Evolutionary conservation across 2,888 invertebrate genomes (phyloP).

Genomic region (Hofmannophila pseudospretella): DNA sequence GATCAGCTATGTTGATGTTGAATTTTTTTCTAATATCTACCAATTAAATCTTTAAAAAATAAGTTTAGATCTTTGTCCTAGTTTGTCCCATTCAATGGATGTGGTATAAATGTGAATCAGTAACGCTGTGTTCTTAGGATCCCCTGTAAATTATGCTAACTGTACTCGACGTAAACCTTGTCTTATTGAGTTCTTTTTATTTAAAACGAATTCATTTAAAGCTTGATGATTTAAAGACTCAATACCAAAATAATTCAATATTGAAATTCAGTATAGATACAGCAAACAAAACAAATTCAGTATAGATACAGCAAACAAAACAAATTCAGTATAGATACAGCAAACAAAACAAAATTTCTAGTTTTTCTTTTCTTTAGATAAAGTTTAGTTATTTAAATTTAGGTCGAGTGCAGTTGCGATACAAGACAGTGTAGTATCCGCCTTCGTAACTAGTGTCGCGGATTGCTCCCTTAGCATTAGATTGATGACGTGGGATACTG

Average conservation of each 20-base stretch:
- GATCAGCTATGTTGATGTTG: constrained; percentile 39
- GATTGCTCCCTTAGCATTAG: constrained; percentile 67
- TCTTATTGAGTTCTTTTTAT: too few species aligned
- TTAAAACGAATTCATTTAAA: too few species aligned
- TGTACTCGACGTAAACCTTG: constrained; percentile 43
- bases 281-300: too few species aligned
- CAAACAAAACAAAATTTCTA: too few species aligned
- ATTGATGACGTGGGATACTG: constrained; percentile 45
- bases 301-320: too few species aligned
- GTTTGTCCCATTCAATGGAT: constrained; percentile 64
- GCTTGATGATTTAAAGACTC: too few species aligned
- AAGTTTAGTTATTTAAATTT: constrained; percentile 11
- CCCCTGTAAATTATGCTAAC: constrained; percentile 43
- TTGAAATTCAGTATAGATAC: too few species aligned
- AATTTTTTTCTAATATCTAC: constrained; percentile 13
- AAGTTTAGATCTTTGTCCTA: constrained; percentile 57
- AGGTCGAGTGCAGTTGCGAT: constrained; percentile 29
- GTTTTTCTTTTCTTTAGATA: too few species aligned
- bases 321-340: too few species aligned
- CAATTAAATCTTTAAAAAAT: constrained; percentile 32
- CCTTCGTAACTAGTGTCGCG: constrained; percentile 65
- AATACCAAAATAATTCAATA: too few species aligned
- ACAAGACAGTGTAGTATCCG: constrained; percentile 63
- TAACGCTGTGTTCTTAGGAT: constrained; percentile 66
- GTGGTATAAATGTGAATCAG: constrained; percentile 70